Percentiles rank a stretch among this genome's conserved stretches.
Conservation (phyloP, 2,113 vertebrate species). For the Sapajus apella region DNA sequence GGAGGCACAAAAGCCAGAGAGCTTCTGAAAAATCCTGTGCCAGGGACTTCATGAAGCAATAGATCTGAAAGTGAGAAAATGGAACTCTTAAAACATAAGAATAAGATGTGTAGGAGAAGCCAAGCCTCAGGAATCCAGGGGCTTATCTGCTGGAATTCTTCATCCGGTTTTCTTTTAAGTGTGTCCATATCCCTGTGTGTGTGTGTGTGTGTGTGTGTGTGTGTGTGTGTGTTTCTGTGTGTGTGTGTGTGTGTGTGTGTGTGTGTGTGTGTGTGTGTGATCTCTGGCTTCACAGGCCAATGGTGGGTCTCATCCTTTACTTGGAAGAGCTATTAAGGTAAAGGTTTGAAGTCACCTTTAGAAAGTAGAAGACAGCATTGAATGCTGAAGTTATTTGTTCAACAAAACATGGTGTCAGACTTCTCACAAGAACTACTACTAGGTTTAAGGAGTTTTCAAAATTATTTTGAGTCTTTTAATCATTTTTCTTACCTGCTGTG, state of each 20-base stretch:
- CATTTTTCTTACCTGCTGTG: slow-evolving; percentile 12
- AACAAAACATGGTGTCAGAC: not conserved
- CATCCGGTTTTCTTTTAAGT: not conserved
- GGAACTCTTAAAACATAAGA: not conserved
- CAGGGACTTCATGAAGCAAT: not conserved
- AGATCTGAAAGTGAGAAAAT: not conserved
- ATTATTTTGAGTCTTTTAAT: slow-evolving; percentile 42
- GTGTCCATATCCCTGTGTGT: not conserved
- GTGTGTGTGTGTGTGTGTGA: no score
- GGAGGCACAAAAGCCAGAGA: not conserved
- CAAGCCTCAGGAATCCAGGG: not conserved
- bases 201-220: not conserved
- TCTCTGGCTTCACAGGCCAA: not conserved
- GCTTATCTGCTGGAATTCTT: not conserved
- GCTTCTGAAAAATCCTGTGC: not conserved
- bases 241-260: not conserved
- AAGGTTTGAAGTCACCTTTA: not conserved
- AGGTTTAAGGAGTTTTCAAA: not conserved
- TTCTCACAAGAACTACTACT: not conserved
- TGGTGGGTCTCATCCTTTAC: not conserved
- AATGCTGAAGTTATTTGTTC: not conserved
- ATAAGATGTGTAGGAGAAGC: not conserved
- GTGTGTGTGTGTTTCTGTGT: no score
- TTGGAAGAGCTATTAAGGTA: not conserved
- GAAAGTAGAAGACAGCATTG: not conserved